These are phyloP conservation scores for Acrocephalus arundinaceus DNA, from an alignment of 2,113 vertebrate species.

Conservation along the genomic window DNA sequence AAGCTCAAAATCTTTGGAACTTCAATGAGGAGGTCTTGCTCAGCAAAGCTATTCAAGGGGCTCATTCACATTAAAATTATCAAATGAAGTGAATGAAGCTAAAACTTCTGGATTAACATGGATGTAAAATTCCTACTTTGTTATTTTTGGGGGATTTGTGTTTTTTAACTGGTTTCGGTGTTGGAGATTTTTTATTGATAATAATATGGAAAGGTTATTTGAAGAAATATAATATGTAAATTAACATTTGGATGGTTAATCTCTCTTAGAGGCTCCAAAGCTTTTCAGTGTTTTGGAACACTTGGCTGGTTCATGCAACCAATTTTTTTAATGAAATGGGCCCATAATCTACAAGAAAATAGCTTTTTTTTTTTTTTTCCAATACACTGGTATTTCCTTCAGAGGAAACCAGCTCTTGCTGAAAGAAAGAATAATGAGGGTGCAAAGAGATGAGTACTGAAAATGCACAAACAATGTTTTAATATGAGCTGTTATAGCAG, in stretches of 20 bases:
- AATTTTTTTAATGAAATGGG: background rate
- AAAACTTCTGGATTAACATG: background rate
- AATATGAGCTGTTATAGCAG: background rate
- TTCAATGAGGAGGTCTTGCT: background rate
- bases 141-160: background rate
- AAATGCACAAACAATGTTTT: background rate
- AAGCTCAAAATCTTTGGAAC: background rate
- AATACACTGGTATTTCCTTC: background rate
- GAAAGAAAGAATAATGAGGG: background rate
- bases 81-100: background rate
- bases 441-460: background rate
- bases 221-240: background rate
- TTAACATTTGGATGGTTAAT: background rate
- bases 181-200: background rate
- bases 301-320: background rate
- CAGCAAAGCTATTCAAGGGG: background rate
- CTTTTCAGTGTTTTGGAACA: background rate
- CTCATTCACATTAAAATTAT: background rate
- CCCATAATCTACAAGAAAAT: too few relatives aligned
- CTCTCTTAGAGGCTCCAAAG: background rate
- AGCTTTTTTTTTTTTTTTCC: accelerated
- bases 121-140: background rate
- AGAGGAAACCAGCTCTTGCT: background rate
- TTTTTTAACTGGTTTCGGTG: background rate
- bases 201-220: background rate